Percentiles rank a stretch among this genome's conserved stretches.
phyloP scores from a whole-genome alignment of 2,113 vertebrate species.

The Hypocryptadius cinnamomeus region DNA sequence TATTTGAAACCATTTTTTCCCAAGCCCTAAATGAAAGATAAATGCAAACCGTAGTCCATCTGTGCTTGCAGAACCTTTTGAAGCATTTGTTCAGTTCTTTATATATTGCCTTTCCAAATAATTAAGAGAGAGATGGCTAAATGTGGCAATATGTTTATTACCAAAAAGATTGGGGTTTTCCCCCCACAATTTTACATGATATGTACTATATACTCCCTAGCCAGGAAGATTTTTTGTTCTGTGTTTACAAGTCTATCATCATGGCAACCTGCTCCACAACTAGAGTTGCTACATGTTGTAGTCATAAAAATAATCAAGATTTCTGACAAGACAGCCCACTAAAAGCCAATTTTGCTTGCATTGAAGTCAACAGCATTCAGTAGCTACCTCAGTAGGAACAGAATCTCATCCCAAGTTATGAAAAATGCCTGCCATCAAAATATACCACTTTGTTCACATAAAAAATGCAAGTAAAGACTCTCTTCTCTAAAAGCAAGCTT shows the following conservation, averaged over 20 bases:
- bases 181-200: neutral
- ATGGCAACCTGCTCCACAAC: neutral
- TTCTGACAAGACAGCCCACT: neutral
- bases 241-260: neutral
- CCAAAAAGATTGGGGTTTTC: neutral
- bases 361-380: neutral
- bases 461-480: neutral
- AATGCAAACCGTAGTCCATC: neutral
- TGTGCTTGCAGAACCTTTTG: neutral
- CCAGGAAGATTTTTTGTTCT: neutral
- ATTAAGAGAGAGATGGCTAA: neutral
- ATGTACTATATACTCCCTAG: neutral
- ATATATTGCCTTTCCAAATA: neutral
- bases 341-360: neutral
- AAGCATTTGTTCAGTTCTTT: neutral
- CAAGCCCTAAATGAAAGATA: neutral
- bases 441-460: neutral
- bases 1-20: neutral
- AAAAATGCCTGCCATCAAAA: neutral
- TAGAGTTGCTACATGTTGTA: neutral
- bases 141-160: neutral
- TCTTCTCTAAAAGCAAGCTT: neutral
- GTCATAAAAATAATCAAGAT: neutral
- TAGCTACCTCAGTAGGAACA: neutral
- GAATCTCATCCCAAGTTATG: neutral